phyloP scores from a whole-genome alignment of 2,797 vertebrate genomes.

The Distichodus sexfasciatus region DNA sequence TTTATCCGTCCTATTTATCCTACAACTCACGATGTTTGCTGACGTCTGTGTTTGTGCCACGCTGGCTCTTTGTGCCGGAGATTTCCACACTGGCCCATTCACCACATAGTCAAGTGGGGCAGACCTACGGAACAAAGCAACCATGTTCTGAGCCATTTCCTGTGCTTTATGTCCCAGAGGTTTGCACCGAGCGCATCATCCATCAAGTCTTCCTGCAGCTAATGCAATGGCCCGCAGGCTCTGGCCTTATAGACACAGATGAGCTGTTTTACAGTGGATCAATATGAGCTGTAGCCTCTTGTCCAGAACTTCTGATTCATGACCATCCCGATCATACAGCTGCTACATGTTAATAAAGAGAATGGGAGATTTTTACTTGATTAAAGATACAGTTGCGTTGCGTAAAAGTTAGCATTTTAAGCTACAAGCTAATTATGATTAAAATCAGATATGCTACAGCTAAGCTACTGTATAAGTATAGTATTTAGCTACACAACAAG shows the following conservation, averaged over 20 bases:
- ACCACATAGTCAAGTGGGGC: constrained; percentile 4
- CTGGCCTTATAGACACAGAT: constrained; percentile 10
- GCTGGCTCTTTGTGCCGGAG: constrained; percentile 22
- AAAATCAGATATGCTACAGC: too few species aligned
- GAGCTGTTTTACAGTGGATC: constrained; percentile 12
- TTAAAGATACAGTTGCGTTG: too few species aligned
- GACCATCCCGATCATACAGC: neutral
- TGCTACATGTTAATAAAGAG: neutral
- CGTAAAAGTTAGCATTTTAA: too few species aligned
- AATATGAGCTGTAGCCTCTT: constrained; percentile 5
- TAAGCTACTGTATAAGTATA: too few species aligned
- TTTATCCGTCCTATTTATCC: neutral
- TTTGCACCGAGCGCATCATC: constrained; percentile 8
- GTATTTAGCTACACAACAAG: too few species aligned
- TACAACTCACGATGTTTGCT: neutral
- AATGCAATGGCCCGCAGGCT: constrained; percentile 8
- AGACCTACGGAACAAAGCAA: constrained; percentile 18
- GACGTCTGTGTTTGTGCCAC: constrained; percentile 6
- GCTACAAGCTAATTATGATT: too few species aligned
- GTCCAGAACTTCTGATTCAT: neutral
- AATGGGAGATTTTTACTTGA: neutral
- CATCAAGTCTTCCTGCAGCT: constrained; percentile 24
- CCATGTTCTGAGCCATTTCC: constrained; percentile 35
- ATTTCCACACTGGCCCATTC: constrained; percentile 18
- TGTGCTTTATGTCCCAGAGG: constrained; percentile 25